A percentile compares a stretch with the other conserved stretches of the same genome.
phyloP scores from a whole-genome alignment of 1,140 invertebrate species.

The Eubasilissa regina region DNA sequence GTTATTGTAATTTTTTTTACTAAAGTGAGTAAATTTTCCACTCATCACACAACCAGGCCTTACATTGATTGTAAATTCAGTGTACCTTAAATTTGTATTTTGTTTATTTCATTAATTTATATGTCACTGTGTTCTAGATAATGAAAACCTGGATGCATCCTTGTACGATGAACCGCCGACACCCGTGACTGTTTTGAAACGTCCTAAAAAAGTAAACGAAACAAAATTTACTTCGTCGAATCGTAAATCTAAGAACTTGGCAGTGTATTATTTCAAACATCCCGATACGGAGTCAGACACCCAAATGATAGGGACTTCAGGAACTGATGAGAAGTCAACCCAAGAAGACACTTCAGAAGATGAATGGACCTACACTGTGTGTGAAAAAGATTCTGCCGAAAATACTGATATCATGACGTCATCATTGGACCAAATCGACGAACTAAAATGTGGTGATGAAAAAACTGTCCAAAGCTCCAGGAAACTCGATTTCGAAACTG shows the following conservation, averaged over 20 bases:
- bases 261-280: slow-evolving; percentile 88
- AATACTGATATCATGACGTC: slow-evolving; percentile 71
- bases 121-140: slow-evolving; percentile 48
- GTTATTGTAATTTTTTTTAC: too few species aligned
- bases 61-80: too few species aligned
- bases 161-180: slow-evolving; percentile 62
- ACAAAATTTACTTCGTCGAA: slow-evolving; percentile 79
- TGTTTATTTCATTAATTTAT: not conserved
- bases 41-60: too few species aligned
- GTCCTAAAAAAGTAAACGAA: slow-evolving; percentile 69
- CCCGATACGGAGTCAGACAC: slow-evolving; percentile 86
- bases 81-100: too few species aligned
- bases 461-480: slow-evolving; percentile 21
- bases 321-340: slow-evolving; percentile 69
- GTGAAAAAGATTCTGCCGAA: slow-evolving; percentile 69
- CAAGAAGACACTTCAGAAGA: slow-evolving; percentile 80
- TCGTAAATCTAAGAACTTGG: slow-evolving; percentile 84
- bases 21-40: too few species aligned
- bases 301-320: slow-evolving; percentile 65
- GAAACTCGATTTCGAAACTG: slow-evolving; percentile 47
- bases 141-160: slow-evolving; percentile 43
- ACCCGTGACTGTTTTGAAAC: slow-evolving; percentile 69
- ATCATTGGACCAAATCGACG: slow-evolving; percentile 67
- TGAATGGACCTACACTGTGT: slow-evolving; percentile 77
- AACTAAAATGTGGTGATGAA: slow-evolving; percentile 58